A percentile compares a stretch with the other conserved stretches of the same genome.
phyloP scores from a whole-genome alignment of 2,797 vertebrate species.

The Limnodromus scolopaceus region DNA sequence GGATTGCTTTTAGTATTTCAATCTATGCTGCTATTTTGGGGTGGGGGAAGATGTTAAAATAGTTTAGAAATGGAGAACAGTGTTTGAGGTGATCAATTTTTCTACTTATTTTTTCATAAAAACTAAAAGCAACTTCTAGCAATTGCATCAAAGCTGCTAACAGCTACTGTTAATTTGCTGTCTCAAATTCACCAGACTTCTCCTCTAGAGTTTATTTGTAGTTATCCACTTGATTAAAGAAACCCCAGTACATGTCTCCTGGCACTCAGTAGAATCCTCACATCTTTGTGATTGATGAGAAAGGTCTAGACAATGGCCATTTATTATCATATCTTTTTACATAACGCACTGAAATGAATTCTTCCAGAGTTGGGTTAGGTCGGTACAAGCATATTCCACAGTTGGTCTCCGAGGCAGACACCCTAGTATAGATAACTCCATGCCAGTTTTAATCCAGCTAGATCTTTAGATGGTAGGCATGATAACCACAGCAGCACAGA shows the following conservation, averaged over 20 bases:
- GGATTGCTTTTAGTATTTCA: background rate
- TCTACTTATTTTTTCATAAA: background rate
- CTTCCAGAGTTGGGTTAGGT: background rate
- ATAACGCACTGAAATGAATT: background rate
- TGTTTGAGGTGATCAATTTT: background rate
- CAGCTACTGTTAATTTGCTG: background rate
- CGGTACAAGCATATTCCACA: background rate
- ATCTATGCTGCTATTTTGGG: background rate
- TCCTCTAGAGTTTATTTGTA: background rate
- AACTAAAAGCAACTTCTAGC: background rate
- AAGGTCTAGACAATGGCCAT: background rate
- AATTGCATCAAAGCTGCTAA: background rate
- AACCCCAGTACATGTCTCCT: background rate
- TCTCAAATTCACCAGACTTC: conserved; percentile 10
- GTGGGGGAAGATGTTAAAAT: background rate
- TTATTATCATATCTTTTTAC: background rate
- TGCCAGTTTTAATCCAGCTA: background rate
- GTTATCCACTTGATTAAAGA: background rate
- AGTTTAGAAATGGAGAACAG: background rate
- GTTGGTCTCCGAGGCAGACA: background rate
- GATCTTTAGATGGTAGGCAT: background rate
- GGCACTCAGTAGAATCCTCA: background rate
- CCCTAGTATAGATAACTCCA: background rate
- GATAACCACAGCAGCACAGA: background rate
- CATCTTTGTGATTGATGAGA: background rate